A percentile compares a stretch with the other conserved stretches of the same genome.
These are phyloP conservation scores for Origma solitaria DNA, from an alignment of 2,113 vertebrate genomes.

Conservation along the genomic window DNA sequence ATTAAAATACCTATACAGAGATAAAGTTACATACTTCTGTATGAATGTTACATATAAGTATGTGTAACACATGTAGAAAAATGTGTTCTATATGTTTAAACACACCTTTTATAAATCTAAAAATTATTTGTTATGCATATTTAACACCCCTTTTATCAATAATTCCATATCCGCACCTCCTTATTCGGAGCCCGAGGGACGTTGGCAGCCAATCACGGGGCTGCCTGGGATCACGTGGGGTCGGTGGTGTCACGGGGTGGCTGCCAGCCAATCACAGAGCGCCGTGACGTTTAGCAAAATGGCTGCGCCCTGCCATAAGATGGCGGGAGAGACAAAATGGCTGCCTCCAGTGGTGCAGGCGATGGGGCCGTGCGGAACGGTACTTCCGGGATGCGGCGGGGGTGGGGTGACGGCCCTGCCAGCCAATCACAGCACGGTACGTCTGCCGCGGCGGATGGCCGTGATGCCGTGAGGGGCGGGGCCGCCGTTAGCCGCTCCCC, in stretches of 20 bases:
- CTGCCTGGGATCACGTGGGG: not conserved
- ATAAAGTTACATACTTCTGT: not conserved
- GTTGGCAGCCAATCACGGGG: not conserved
- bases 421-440: not conserved
- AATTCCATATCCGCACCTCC: not conserved
- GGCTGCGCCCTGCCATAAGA: slow-evolving; percentile 4
- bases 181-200: no score
- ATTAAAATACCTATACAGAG: not conserved
- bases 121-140: not conserved
- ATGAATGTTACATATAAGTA: no score
- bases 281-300: not conserved
- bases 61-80: not conserved
- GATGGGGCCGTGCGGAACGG: fast-evolving
- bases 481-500: no score
- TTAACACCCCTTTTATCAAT: not conserved
- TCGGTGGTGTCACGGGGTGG: fast-evolving
- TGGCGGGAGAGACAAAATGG: slow-evolving; percentile 31
- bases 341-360: fast-evolving
- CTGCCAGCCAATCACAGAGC: not conserved
- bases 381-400: fast-evolving
- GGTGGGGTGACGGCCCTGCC: fast-evolving
- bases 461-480: not conserved
- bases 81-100: not conserved
- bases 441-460: fast-evolving
- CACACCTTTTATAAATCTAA: not conserved